A percentile compares a stretch with the other conserved stretches of the same genome.
Evolutionary conservation across 2,888 invertebrate species (phyloP).

Genomic region (Chalcis sispes): DNA sequence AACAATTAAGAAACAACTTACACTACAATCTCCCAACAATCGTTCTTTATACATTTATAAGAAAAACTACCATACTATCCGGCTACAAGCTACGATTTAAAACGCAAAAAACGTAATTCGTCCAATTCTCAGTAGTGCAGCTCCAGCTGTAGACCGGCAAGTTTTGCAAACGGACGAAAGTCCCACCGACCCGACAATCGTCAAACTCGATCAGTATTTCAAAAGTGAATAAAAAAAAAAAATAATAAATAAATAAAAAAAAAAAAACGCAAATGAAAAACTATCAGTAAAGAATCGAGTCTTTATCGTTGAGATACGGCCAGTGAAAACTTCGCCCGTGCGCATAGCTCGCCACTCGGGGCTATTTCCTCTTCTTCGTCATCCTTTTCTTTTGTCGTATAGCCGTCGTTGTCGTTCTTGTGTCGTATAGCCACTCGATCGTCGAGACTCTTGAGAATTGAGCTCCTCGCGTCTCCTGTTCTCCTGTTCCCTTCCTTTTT

Average conservation of each 20-base stretch:
- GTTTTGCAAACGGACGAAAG: slow-evolving; percentile 75
- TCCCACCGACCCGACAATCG: slow-evolving; percentile 71
- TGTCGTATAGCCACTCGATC: background rate
- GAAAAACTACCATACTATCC: too few species aligned
- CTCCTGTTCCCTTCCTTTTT: slow-evolving; percentile 53
- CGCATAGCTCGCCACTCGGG: slow-evolving; percentile 67
- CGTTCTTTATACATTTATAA: too few species aligned
- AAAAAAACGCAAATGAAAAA: background rate
- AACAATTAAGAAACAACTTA: too few species aligned
- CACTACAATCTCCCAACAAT: too few species aligned
- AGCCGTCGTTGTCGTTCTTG: background rate
- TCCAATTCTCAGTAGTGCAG: too few species aligned
- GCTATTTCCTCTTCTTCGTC: background rate
- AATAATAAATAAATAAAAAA: background rate
- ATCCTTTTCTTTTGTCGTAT: background rate
- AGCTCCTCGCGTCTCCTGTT: slow-evolving; percentile 53
- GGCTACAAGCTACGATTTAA: too few species aligned
- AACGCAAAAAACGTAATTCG: too few species aligned
- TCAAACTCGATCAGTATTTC: background rate
- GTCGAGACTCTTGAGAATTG: background rate
- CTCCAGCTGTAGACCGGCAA: slow-evolving; percentile 54
- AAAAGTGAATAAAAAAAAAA: too few species aligned
- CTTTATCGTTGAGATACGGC: slow-evolving; percentile 63
- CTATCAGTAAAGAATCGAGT: background rate
- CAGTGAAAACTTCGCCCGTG: slow-evolving; percentile 74